Conservation (phyloP, 1,140 invertebrate genomes). For the Ptiloglossa arizonensis region DNA sequence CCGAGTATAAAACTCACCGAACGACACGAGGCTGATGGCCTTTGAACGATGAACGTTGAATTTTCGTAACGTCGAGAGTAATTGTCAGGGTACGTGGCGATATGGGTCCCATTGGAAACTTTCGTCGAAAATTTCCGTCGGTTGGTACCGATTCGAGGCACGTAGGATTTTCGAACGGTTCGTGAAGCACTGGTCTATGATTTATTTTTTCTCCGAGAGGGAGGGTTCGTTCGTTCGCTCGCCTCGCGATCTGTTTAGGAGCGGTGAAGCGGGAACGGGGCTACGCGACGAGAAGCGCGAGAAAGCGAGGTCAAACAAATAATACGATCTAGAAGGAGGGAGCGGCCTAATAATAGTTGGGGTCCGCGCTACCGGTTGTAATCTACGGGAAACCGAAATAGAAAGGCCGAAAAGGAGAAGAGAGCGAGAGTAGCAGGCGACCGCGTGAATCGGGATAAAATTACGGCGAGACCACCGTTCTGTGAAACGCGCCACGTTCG, state of each 20-base stretch:
- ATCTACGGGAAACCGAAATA: constrained; percentile 73
- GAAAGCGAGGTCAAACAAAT: constrained; percentile 76
- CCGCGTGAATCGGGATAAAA: constrained; percentile 25
- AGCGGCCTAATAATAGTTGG: constrained; percentile 72
- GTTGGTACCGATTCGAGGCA: too few relatives aligned
- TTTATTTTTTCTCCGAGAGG: neutral
- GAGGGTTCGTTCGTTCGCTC: neutral
- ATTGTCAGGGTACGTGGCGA: too few relatives aligned
- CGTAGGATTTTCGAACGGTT: neutral
- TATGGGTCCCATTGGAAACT: too few relatives aligned
- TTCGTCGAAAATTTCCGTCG: too few relatives aligned
- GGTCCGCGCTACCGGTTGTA: constrained; percentile 69
- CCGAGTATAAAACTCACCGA: too few relatives aligned
- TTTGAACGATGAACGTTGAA: too few relatives aligned
- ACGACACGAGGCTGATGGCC: too few relatives aligned
- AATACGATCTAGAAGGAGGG: constrained; percentile 67
- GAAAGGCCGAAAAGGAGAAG: constrained; percentile 62
- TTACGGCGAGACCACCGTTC: constrained; percentile 14
- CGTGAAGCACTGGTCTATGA: neutral
- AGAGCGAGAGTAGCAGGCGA: constrained; percentile 28
- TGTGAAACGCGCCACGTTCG: neutral
- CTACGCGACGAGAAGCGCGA: constrained; percentile 51
- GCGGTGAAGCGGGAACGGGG: constrained; percentile 41
- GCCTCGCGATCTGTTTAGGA: neutral
- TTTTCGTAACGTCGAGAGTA: too few relatives aligned